phyloP scores from a whole-genome alignment of 2,888 invertebrate species.

The Lasioglossum oenotherae region DNA sequence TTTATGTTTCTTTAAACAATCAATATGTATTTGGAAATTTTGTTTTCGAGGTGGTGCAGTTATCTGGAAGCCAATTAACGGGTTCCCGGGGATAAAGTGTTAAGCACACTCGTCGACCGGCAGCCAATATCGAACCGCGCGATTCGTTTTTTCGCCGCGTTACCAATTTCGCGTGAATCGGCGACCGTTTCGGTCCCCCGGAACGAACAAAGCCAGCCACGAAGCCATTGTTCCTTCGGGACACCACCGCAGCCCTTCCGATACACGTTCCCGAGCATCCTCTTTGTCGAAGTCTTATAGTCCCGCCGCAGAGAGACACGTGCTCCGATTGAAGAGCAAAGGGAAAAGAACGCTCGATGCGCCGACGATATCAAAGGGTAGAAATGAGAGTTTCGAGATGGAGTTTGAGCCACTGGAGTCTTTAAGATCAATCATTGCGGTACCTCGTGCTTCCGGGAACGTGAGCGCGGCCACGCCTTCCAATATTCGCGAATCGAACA shows the following conservation, averaged over 20 bases:
- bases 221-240: slow-evolving; percentile 40
- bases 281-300: slow-evolving; percentile 39
- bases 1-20: not conserved
- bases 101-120: not conserved
- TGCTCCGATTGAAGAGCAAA: slow-evolving; percentile 27
- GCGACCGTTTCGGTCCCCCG: slow-evolving; percentile 23
- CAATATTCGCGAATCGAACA: not conserved
- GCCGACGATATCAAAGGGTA: slow-evolving; percentile 7
- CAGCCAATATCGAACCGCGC: not conserved
- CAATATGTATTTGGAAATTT: too few relatives aligned
- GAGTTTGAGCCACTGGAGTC: not conserved
- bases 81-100: not conserved
- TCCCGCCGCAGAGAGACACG: slow-evolving; percentile 24
- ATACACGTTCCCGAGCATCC: slow-evolving; percentile 27
- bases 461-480: not conserved
- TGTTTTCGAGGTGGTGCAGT: too few relatives aligned
- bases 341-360: slow-evolving; percentile 9
- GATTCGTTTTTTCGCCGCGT: not conserved
- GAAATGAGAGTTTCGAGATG: slow-evolving; percentile 4
- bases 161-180: slow-evolving; percentile 34
- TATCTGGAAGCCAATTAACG: too few relatives aligned
- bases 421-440: slow-evolving; percentile 2
- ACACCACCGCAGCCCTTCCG: slow-evolving; percentile 31
- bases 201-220: slow-evolving; percentile 26
- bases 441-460: not conserved